phyloP scores from a whole-genome alignment of 2,888 invertebrate species.

The Leptopterna dolabrata region DNA sequence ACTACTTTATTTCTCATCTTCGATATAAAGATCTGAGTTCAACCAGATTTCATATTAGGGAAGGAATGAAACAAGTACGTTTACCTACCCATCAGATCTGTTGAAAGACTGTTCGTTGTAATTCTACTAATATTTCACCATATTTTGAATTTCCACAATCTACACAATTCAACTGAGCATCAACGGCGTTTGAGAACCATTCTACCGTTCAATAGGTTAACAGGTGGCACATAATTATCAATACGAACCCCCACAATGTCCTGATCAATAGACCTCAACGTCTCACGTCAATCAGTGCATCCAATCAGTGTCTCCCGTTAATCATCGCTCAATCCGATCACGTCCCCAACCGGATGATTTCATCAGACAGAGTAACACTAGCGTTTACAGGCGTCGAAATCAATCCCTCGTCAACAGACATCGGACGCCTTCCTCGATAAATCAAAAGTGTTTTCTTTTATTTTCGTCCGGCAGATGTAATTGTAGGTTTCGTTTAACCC shows the following conservation, averaged over 20 bases:
- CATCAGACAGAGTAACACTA: not conserved
- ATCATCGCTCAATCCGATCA: not conserved
- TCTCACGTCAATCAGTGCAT: not conserved
- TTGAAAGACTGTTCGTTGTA: no score
- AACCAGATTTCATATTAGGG: no score
- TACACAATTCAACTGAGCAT: no score
- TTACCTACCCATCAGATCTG: no score
- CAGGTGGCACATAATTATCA: not conserved
- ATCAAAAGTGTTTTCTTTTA: not conserved
- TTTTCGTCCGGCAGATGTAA: constrained; percentile 3
- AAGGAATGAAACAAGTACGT: no score
- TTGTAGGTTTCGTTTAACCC: constrained; percentile 52
- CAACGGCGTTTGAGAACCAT: no score
- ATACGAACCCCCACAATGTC: not conserved
- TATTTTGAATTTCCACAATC: no score
- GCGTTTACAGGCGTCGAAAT: not conserved
- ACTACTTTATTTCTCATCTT: not conserved
- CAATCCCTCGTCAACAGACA: not conserved
- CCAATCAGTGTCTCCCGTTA: not conserved
- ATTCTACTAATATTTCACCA: no score
- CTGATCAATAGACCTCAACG: not conserved
- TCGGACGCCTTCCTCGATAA: not conserved
- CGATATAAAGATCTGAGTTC: no score
- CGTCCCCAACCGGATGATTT: not conserved
- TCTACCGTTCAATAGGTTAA: not conserved